A percentile compares a stretch with the other conserved stretches of the same genome.
Evolutionary conservation across 2,888 invertebrate genomes (phyloP).

Genomic region (Hartigia nigra): DNA sequence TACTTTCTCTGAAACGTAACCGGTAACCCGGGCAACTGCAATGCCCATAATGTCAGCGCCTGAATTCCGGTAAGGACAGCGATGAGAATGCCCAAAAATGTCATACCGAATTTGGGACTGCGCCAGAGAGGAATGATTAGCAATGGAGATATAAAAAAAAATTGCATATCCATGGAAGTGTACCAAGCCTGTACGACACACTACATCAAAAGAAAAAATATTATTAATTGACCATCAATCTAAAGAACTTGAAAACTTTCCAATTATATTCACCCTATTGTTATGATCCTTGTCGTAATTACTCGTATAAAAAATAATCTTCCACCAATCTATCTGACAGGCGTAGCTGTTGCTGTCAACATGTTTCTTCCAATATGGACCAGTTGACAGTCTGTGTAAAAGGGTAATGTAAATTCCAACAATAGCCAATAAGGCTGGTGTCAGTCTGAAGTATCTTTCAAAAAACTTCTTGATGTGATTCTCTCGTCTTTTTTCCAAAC

Average conservation of each 20-base stretch:
- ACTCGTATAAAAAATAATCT: conserved; percentile 72
- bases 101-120: conserved; percentile 22
- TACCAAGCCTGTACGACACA: conserved; percentile 79
- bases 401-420: conserved; percentile 73
- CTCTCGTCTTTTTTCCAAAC: conserved; percentile 13
- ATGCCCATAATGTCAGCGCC: conserved; percentile 23
- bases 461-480: conserved; percentile 14
- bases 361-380: conserved; percentile 73
- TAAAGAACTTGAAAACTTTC: not conserved
- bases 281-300: conserved; percentile 72
- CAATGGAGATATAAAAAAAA: conserved; percentile 73
- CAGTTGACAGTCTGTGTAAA: conserved; percentile 70
- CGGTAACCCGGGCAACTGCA: conserved; percentile 14
- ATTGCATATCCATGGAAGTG: conserved; percentile 76
- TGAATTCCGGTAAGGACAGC: conserved; percentile 19
- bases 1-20: conserved; percentile 15
- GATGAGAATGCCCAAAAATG: conserved; percentile 12
- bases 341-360: conserved; percentile 71
- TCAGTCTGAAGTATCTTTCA: conserved; percentile 64
- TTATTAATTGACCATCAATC: conserved; percentile 3
- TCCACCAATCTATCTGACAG: conserved; percentile 73
- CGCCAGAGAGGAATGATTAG: conserved; percentile 52
- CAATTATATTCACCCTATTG: conserved; percentile 28
- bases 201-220: conserved; percentile 58
- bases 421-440: conserved; percentile 71